These are phyloP conservation scores for Xiphias gladius DNA, from an alignment of 2,113 vertebrate genomes.

Conservation along the genomic window DNA sequence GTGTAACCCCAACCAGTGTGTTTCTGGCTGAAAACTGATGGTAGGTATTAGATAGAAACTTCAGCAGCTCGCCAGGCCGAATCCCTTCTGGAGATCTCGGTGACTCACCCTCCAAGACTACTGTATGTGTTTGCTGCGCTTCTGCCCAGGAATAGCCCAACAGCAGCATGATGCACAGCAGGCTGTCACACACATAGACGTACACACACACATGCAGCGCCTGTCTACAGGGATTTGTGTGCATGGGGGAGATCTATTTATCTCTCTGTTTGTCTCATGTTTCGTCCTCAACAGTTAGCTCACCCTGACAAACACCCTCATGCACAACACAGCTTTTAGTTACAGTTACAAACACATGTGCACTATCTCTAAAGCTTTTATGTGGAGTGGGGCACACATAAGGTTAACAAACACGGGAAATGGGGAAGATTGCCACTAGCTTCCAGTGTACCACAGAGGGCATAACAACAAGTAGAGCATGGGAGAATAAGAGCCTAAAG, in stretches of 20 bases:
- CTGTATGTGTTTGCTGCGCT: conserved; percentile 37
- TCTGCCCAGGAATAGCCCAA: conserved; percentile 37
- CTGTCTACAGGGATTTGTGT: conserved; percentile 27
- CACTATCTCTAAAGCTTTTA: conserved; percentile 7
- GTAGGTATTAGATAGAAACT: background rate
- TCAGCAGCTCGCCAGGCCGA: conserved; percentile 8
- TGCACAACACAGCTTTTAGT: background rate
- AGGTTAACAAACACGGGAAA: background rate
- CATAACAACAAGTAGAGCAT: background rate
- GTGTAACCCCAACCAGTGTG: background rate
- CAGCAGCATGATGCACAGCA: conserved; percentile 49
- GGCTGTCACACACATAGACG: conserved; percentile 15
- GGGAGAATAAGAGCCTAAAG: background rate
- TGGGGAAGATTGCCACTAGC: background rate
- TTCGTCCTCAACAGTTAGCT: conserved; percentile 6
- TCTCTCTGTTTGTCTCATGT: conserved; percentile 22
- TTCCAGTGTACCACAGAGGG: background rate
- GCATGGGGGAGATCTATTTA: conserved; percentile 23
- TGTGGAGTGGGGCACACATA: background rate
- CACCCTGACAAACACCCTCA: background rate
- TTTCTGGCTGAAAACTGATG: conserved; percentile 18
- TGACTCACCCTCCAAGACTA: conserved; percentile 40
- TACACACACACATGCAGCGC: background rate
- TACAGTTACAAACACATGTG: background rate
- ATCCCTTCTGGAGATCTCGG: conserved; percentile 29